phyloP scores from a whole-genome alignment of 2,797 vertebrate genomes.

The Anolis apletophallus region DNA sequence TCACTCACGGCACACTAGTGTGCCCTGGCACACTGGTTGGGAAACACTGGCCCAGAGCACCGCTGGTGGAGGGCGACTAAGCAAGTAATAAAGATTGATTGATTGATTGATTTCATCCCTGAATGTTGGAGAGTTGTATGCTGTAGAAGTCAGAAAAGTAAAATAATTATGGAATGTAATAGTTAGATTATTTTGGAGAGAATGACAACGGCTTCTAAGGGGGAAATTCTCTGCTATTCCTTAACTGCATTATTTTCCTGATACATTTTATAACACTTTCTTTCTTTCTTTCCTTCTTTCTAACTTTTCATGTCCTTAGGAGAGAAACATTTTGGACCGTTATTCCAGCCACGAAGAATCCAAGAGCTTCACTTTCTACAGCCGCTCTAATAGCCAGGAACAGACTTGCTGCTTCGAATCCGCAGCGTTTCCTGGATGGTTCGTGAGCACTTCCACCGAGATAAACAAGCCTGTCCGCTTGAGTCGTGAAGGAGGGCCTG shows the following conservation, averaged over 20 bases:
- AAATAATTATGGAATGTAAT: background rate
- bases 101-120: too few relatives aligned
- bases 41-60: too few relatives aligned
- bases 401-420: background rate
- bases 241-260: too few relatives aligned
- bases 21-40: too few relatives aligned
- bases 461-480: background rate
- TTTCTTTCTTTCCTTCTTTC: background rate
- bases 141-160: background rate
- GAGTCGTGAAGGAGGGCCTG: background rate
- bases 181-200: background rate
- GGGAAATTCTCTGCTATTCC: too few relatives aligned
- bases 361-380: constrained; percentile 2
- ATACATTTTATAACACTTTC: too few relatives aligned
- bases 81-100: too few relatives aligned
- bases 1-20: too few relatives aligned
- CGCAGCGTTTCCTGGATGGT: constrained; percentile 12
- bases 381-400: background rate
- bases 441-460: background rate
- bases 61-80: too few relatives aligned
- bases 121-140: background rate
- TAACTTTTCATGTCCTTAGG: background rate
- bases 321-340: background rate
- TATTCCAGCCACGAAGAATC: background rate
- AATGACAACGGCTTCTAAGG: too few relatives aligned